Percentiles rank a stretch among this genome's conserved stretches.
Evolutionary conservation across 2,888 invertebrate genomes (phyloP).

Genomic region (Melanchra persicariae): DNA sequence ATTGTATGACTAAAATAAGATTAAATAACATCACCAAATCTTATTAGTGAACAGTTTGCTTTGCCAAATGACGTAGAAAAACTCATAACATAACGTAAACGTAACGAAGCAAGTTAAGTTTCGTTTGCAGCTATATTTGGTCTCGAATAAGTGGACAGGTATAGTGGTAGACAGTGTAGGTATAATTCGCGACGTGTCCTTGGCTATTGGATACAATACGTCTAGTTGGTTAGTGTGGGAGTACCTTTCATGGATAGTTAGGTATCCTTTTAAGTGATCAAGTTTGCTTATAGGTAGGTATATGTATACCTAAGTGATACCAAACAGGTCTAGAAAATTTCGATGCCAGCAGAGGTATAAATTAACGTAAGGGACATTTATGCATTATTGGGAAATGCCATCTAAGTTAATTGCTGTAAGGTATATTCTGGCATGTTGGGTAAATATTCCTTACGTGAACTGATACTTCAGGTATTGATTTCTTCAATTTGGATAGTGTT

Average conservation of each 20-base stretch:
- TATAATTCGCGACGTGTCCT: constrained; percentile 40
- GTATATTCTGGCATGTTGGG: too few species aligned
- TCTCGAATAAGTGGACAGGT: constrained; percentile 6
- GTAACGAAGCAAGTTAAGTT: constrained; percentile 17
- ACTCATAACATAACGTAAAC: constrained; percentile 5
- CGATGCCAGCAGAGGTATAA: background rate
- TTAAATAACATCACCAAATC: constrained; percentile 20
- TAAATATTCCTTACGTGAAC: too few species aligned
- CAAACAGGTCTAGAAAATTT: background rate
- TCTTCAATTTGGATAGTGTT: too few species aligned
- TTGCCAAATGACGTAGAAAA: background rate
- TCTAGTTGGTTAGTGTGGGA: constrained; percentile 26
- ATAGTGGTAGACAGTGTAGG: constrained; percentile 1
- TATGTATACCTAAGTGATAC: background rate
- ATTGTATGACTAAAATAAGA: constrained; percentile 3
- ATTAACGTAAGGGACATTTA: too few species aligned
- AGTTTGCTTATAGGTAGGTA: constrained; percentile 10
- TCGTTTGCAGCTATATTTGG: constrained; percentile 33
- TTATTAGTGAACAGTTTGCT: constrained; percentile 11
- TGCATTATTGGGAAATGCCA: too few species aligned
- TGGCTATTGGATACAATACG: constrained; percentile 19
- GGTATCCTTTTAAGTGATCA: constrained; percentile 34
- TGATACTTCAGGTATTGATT: too few species aligned
- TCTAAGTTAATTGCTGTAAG: too few species aligned
- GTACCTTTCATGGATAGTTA: constrained; percentile 7